Evolutionary conservation across 1,140 invertebrate genomes (phyloP), one percentile per base, ranked within the genome.

Genomic region (Rhyzopertha dominica): DNA sequence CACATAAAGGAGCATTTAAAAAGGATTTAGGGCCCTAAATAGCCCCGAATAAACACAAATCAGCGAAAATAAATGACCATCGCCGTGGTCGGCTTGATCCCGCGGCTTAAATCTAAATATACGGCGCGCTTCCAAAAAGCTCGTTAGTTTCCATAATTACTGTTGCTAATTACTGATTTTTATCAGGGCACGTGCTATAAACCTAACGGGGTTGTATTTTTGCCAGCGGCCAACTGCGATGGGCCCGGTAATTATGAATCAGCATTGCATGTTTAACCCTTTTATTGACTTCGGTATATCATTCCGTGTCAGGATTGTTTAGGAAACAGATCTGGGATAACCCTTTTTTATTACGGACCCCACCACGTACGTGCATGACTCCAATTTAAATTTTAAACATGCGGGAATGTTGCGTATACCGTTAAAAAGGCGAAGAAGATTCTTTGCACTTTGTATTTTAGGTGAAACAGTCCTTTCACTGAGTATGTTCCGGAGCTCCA

Each of bases 121-220:
- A 58, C 47, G 49, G 48, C 40, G 47, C 42, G 47, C 44, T 46
- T 50, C 51, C 56, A 42, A 56, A 64, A 61, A 57, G 58, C 61
- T 65, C 62, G 61, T 65, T 65, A 65, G 62, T 63, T 62, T 51
- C 59, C 47, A 63, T 65, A 65, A 65, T 65, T 65, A 63, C 61
- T 53, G 57, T 57, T 54, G 61, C 61, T 65, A 65, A 65, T 65
- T 65, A 63, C 61, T 61, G 62, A 65, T 65, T 65, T 65, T 65
- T 65, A 65, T 65, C 62, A 55, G 60, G 35, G 61, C 61, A 62
- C 61, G 61, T 65, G 58, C 55, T 49, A 50, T 52, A 52, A 59
- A 61, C 47, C 51, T 43, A 44, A 40, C 59, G 40, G 51, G 41
- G 46, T 49, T 47, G 31, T 43, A 42, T 50, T 59, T 62, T 57